phyloP scores from a whole-genome alignment of 2,888 invertebrate genomes.

The Spilosoma lubricipeda region DNA sequence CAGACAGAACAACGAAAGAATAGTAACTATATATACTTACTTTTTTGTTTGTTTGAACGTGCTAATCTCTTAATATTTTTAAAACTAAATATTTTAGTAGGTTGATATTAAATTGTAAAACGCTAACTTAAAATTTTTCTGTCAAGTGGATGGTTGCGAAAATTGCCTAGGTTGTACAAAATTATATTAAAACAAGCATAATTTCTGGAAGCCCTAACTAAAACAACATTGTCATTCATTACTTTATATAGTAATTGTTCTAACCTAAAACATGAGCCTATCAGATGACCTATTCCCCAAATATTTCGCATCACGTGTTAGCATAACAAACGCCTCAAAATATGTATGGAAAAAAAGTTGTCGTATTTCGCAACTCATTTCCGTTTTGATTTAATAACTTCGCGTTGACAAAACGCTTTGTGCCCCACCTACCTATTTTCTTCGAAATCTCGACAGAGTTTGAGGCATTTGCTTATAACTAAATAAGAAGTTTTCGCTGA shows the following conservation, averaged over 20 bases:
- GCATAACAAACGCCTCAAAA: conserved; percentile 40
- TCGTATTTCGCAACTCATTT: conserved; percentile 66
- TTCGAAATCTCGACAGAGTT: conserved; percentile 58
- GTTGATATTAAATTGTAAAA: too few species aligned
- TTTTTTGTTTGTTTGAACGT: too few species aligned
- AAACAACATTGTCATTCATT: conserved; percentile 13
- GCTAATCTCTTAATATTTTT: too few species aligned
- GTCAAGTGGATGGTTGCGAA: too few species aligned
- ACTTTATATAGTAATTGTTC: conserved; percentile 30
- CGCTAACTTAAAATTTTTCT: too few species aligned
- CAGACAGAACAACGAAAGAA: too few species aligned
- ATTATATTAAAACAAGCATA: too few species aligned
- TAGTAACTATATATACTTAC: too few species aligned
- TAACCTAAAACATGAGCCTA: conserved; percentile 35
- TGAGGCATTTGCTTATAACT: conserved; percentile 43
- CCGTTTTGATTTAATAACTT: conserved; percentile 65
- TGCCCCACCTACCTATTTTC: conserved; percentile 59
- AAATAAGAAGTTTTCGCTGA: conserved; percentile 46
- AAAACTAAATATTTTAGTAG: too few species aligned
- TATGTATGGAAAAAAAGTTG: conserved; percentile 63
- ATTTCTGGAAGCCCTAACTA: conserved; percentile 6
- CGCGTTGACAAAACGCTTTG: conserved; percentile 68
- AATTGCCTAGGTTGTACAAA: too few species aligned
- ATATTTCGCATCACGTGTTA: conserved; percentile 30
- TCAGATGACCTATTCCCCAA: conserved; percentile 40